Evolutionary conservation across 2,113 vertebrate species (phyloP), one percentile per base, ranked within the genome.

Genomic region (Oriolus oriolus): DNA sequence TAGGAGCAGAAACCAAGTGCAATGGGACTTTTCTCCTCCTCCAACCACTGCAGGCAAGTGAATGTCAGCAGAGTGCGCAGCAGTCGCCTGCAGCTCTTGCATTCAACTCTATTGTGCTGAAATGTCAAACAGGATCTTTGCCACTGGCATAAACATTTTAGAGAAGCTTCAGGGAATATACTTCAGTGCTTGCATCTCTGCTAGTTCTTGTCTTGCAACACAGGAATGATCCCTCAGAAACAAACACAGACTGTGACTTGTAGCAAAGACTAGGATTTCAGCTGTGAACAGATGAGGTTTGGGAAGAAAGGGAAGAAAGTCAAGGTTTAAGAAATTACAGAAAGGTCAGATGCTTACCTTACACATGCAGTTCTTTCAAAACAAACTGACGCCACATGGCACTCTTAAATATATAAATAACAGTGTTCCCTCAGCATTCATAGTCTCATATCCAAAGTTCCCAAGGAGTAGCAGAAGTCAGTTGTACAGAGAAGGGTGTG

Each of bases 131-230:
- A 92, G 64, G 80, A 91, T 69, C 84, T 95, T 95, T 93, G 95
- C 96, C 94, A 89, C 35, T 37, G 53, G 94, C 94, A 92, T 88
- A 97, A 97, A 95, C 90, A 96, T 76, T 94, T 94, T 84, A 68
- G 85, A 73, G 52, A 78, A 56, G 53, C 94, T 95, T 90, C 60
- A 79, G 95, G 91, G 96, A 97, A 81, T 87, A 83, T 6, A 33
- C 24, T 89, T 86, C 47, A 84, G 44, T 90, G 88, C 65, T 89
- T 75, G 37, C 7, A 35, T 63, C 68, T 90, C 52, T 89, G 64
- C 21, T 80, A 83, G 56, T 74, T 87, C 77, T 78, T 75, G 33
- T 71, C 90, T 95, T 76, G 80, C 83, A 87, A 49, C 31, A 63
- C 13, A 82, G 42, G 65, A 79, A 86, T 73, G 66, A 90, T 69